These are phyloP conservation scores for Pituophis catenifer DNA, from an alignment of 2,113 vertebrate species.

Conservation along the genomic window DNA sequence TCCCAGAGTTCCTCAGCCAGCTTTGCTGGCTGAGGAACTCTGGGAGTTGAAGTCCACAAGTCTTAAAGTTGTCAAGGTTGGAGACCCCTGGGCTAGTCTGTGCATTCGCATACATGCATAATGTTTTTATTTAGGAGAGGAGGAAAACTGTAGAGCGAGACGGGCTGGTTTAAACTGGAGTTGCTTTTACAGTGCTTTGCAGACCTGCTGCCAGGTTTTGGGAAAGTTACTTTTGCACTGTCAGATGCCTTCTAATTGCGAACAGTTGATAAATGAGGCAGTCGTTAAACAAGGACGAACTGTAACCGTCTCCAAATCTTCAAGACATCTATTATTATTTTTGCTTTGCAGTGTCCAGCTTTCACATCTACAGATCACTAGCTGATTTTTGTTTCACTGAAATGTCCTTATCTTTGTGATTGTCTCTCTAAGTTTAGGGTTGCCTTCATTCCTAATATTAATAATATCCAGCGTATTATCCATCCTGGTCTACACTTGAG, in stretches of 20 bases:
- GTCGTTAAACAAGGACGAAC: neutral
- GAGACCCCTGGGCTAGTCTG: too few relatives aligned
- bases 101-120: neutral
- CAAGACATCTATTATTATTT: neutral
- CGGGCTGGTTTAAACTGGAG: neutral
- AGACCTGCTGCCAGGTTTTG: neutral
- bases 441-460: neutral
- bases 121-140: neutral
- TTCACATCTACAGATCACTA: neutral
- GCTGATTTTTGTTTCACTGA: neutral
- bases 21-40: too few relatives aligned
- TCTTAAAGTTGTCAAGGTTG: too few relatives aligned
- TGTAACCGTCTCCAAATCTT: neutral
- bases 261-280: neutral
- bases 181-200: neutral
- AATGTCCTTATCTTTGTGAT: neutral
- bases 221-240: neutral
- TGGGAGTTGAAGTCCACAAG: too few relatives aligned
- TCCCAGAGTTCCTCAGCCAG: too few relatives aligned
- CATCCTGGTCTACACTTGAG: neutral
- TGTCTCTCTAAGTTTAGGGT: neutral
- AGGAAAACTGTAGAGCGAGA: neutral
- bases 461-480: neutral
- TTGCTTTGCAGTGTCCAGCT: neutral
- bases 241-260: neutral